Percentiles rank a stretch among this genome's conserved stretches.
Evolutionary conservation across 2,888 invertebrate species (phyloP).

Genomic region (Andrena dorsata): DNA sequence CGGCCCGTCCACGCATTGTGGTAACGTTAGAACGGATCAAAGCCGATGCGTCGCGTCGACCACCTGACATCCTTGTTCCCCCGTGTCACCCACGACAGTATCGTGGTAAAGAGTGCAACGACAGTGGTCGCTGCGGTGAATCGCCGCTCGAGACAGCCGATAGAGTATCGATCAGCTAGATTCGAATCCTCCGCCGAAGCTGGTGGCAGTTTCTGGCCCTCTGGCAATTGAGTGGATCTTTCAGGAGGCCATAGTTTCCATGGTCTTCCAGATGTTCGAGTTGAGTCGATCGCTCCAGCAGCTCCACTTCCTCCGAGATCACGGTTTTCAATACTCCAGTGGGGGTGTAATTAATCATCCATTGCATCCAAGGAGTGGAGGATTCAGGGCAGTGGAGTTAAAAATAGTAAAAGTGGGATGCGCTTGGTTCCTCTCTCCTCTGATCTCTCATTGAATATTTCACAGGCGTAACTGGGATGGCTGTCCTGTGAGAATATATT

Average conservation of each 20-base stretch:
- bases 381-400: too few species aligned
- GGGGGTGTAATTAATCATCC: too few species aligned
- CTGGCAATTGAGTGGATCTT: too few species aligned
- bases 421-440: background rate
- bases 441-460: background rate
- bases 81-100: background rate
- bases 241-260: too few species aligned
- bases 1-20: slow-evolving; percentile 69
- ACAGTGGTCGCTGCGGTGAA: background rate
- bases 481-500: background rate
- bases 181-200: background rate
- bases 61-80: slow-evolving; percentile 47
- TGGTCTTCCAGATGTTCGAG: too few species aligned
- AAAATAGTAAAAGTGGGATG: too few species aligned
- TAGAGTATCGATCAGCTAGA: background rate
- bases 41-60: slow-evolving; percentile 55
- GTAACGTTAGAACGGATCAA: slow-evolving; percentile 65
- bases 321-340: too few species aligned
- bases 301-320: too few species aligned
- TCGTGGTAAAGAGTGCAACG: slow-evolving; percentile 5
- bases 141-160: background rate
- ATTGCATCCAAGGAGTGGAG: too few species aligned
- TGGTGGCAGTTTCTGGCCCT: background rate
- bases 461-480: background rate
- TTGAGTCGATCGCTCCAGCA: too few species aligned